Evolutionary conservation across 2,888 invertebrate species (phyloP).

Genomic region (Drosophila peninsularis): DNA sequence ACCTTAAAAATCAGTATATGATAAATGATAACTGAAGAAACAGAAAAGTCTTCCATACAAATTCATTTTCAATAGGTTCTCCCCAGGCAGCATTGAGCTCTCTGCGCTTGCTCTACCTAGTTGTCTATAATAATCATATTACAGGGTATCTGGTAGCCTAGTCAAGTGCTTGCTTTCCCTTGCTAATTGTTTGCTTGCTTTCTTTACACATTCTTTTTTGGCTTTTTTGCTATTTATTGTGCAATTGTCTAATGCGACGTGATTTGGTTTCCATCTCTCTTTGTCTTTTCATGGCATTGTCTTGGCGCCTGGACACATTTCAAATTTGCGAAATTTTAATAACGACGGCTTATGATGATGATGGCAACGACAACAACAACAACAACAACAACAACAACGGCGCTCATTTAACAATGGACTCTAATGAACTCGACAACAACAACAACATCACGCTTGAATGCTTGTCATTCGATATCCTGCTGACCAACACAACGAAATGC

Average conservation of each 20-base stretch:
- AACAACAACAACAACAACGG: constrained; percentile 42
- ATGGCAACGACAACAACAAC: constrained; percentile 45
- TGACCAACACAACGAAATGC: constrained; percentile 49
- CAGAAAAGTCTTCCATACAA: background rate
- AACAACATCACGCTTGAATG: constrained; percentile 22
- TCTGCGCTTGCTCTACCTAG: no score
- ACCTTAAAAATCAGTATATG: no score
- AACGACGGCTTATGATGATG: constrained; percentile 64
- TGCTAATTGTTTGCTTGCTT: background rate
- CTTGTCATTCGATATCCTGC: constrained; percentile 61
- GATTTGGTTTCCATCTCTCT: constrained; percentile 38
- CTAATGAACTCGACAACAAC: constrained; percentile 61
- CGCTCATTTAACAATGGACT: constrained; percentile 54
- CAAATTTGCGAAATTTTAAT: constrained; percentile 75
- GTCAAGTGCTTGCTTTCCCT: background rate
- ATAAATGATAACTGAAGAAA: background rate
- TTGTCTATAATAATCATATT: no score
- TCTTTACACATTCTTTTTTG: background rate
- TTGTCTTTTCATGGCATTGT: constrained; percentile 52
- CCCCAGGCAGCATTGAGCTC: no score
- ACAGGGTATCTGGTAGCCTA: constrained; percentile 7
- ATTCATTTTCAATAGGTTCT: no score
- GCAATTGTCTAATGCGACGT: constrained; percentile 49
- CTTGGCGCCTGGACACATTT: constrained; percentile 60
- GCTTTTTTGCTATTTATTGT: constrained; percentile 24